Evolutionary conservation across 2,888 invertebrate species (phyloP), one percentile per base, ranked within the genome.

Genomic region (Caenorhabditis zanzibari): DNA sequence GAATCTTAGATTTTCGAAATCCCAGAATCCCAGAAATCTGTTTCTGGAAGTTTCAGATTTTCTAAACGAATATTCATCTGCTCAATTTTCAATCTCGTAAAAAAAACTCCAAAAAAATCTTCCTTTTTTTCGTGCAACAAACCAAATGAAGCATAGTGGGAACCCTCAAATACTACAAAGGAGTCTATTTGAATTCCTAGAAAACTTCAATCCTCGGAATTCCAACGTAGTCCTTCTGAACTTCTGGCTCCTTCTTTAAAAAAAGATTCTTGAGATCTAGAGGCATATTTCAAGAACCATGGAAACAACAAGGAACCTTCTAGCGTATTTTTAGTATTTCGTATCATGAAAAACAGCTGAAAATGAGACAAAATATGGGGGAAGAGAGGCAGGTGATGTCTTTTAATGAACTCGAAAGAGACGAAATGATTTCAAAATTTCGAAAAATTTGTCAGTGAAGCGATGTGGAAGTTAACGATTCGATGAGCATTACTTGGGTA

Each of bases 371-470:
- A 44, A 64, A 26, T 22, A 44, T 41, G 41, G 26, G 54, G 28
- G 49, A 52, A 49, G 10, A 4, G 1, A 24, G 32, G 26, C 71
- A 56, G 71, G 71, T 71, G 71, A 58, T 32, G 26, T 14, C 26
- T 54, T 56, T 47, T 64, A 64, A 64, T 64, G 64, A 64, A 26
- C 44, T 26, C 19, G 24, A 26, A 69, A 44, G 28, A 56, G 56
- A 41, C 10, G 35, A 22, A 22, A 35, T 54, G 71, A 19, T n/a
- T n/a, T n/a, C n/a, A 38, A 38, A 38, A 38, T 38, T 38, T 38
- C 24, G 58, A 71, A 71, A 71, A 44, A 71, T 71, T 58, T 26
- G 54, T 69, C 56, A 56, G 56, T 56, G 56, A 69, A 56, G 38
- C 66, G 35, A 14, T 26, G 22, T 35, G 9, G 22, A 44, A 56